Base-by-base conservation (phyloP, 2,888 invertebrate species). In the Scaptomyza polygonia region DNA sequence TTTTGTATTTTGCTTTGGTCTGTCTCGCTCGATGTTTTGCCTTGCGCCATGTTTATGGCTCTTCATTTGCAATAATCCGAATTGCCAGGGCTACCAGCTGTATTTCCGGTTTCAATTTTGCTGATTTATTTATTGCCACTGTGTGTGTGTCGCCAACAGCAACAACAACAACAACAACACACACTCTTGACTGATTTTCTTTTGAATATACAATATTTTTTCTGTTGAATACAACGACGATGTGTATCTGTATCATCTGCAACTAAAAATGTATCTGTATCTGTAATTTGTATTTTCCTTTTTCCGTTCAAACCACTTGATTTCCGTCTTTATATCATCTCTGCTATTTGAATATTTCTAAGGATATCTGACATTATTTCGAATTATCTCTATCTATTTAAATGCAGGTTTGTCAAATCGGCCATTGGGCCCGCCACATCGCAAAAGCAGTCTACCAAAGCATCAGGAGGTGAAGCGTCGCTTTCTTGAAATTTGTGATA, bases 371-470 rank as follows among this genome's bases (percentile, higher is more conserved):
- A 14, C 11, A 12, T 14, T 1, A 1, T n/a, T 12, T 12, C 54
- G 45, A 12, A n/a, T 21, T 40, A 12, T 27, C 47, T 16, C 45
- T 36, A 1, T 5, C 6, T 63, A 9, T 39, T 6, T 51, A 14
- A 1, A 77, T 84, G 8, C 58, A 92, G 92, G 91, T 77, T 87
- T 92, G 72, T 91, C 92, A 54, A 91, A 90, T 75, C 90, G 92
- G 67, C 92, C 92, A 34, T 73, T 90, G 79, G 91, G 90, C 55
- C 91, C 91, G 72, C 89, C 92, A 62, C 89, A 91, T 88, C 92
- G 92, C 76, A 92, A 92, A 88, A 92, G 90, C 85, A 92, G 92
- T 89, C 79, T 92, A 90, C 92, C 92, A 89, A 92, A 92, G 89
- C 92, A 92, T 88, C 90, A 91, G 74, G 92, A 92, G 78, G 92